A percentile compares a stretch with the other conserved stretches of the same genome.
phyloP scores from a whole-genome alignment of 2,113 vertebrate species.

The Mustelus asterias region DNA sequence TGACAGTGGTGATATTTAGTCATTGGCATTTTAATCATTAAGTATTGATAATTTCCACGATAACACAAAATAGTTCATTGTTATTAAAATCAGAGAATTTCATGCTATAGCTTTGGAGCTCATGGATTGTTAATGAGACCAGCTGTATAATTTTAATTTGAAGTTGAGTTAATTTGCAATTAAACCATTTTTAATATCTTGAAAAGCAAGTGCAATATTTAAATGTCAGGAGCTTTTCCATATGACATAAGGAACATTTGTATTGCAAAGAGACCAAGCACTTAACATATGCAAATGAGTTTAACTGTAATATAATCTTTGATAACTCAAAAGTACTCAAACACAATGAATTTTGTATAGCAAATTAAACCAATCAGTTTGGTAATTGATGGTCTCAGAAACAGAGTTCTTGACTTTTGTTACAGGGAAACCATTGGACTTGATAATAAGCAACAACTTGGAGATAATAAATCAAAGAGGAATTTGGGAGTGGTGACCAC shows the following conservation, averaged over 20 bases:
- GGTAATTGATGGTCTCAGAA: conserved; percentile 23
- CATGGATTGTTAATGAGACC: conserved; percentile 32
- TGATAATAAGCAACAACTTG: not conserved
- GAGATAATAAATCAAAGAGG: not conserved
- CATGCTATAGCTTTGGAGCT: not conserved
- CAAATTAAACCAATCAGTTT: conserved; percentile 35
- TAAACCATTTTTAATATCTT: conserved; percentile 17
- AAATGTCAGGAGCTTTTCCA: conserved; percentile 25
- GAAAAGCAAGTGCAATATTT: conserved; percentile 28
- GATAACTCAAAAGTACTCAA: not conserved
- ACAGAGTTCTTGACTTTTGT: not conserved
- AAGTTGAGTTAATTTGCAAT: conserved; percentile 31
- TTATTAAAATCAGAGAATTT: conserved; percentile 26
- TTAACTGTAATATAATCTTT: conserved; percentile 35
- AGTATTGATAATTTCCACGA: conserved; percentile 22
- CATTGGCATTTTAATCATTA: conserved; percentile 29
- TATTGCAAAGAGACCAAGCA: conserved; percentile 7
- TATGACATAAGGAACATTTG: conserved; percentile 28
- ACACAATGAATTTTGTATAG: conserved; percentile 23
- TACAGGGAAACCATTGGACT: not conserved
- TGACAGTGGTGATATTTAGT: not conserved
- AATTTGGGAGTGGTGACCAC: not conserved
- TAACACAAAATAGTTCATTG: not conserved
- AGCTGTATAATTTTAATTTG: conserved; percentile 26
- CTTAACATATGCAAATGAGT: conserved; percentile 35